Evolutionary conservation across 2,888 invertebrate species (phyloP).

Genomic region (Colostygia pectinataria): DNA sequence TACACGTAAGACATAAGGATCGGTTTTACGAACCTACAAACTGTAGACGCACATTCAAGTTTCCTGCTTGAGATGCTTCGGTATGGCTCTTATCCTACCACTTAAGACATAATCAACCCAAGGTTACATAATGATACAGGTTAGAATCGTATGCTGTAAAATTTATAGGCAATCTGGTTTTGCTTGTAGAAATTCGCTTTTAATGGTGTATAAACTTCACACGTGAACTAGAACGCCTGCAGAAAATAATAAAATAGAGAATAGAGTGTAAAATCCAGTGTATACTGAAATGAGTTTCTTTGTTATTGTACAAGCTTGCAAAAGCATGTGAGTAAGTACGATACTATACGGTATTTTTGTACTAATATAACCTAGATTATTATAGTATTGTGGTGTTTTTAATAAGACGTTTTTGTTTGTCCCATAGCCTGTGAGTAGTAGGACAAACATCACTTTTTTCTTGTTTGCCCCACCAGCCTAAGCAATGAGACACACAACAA

Average conservation of each 20-base stretch:
- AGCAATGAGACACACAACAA: no score
- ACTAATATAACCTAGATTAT: no score
- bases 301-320: no score
- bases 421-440: no score
- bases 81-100: slow-evolving; percentile 27
- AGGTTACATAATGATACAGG: slow-evolving; percentile 22
- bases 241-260: slow-evolving; percentile 5
- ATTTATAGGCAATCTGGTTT: slow-evolving; percentile 26
- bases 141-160: slow-evolving; percentile 25
- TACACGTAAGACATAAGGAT: slow-evolving; percentile 34
- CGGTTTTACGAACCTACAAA: slow-evolving; percentile 36
- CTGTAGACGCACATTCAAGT: slow-evolving; percentile 30
- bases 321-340: no score
- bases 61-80: slow-evolving; percentile 29
- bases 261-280: slow-evolving; percentile 2
- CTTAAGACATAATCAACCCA: slow-evolving; percentile 31
- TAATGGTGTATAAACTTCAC: slow-evolving; percentile 13
- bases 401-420: no score
- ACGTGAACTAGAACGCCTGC: slow-evolving; percentile 7
- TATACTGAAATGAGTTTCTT: no score
- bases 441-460: no score
- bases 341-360: no score
- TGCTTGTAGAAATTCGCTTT: slow-evolving; percentile 16
- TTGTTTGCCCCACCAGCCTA: no score
- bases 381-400: no score